Base-by-base conservation (phyloP, 2,113 vertebrate species). In the Columbina picui region DNA sequence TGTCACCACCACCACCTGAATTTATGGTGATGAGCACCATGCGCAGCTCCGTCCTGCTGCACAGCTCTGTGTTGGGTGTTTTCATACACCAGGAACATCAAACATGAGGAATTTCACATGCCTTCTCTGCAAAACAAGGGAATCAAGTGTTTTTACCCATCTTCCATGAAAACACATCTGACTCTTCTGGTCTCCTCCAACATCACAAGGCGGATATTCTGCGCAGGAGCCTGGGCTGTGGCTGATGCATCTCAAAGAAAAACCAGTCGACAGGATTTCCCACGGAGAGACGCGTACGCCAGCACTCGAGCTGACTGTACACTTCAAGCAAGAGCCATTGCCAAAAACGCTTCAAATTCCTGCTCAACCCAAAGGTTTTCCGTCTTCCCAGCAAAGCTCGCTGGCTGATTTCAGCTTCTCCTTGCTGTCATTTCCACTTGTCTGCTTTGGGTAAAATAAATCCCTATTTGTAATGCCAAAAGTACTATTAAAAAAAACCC, bases 1-100 rank as follows among this genome's bases (percentile, higher is more conserved):
- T 8, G 4, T 34, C 61, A 61, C 30, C 41, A 11, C 9, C 12
- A 1, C 30, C 5, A 18, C 3, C 0, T 0, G 0, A 16, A 19
- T n/a, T 27, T 17, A 4, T 0, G 1, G 71, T 9, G 39, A 12
- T 13, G 38, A 55, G 52, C 9, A 1, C 69, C 21, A 41, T 4
- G 0, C 9, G 2, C n/a, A 38, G 56, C 76, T 53, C 70, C 21
- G 11, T 52, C 21, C 84, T 52, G 34, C 47, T 18, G 49, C 59
- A 30, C 29, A 55, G 64, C 49, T 55, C 55, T 29, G 60, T 14
- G 9, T 2, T 1, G 63, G 39, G 18, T 45, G 38, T 60, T 26
- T 30, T 41, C 41, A 3, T 21, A 19, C 38, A 22, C 10, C 0
- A 0, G 8, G 13, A 34, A 21, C 41, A 45, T 29, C 41, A 53